A percentile compares a stretch with the other conserved stretches of the same genome.
phyloP scores from a whole-genome alignment of 2,888 invertebrate species.

The Lissonota sp. region DNA sequence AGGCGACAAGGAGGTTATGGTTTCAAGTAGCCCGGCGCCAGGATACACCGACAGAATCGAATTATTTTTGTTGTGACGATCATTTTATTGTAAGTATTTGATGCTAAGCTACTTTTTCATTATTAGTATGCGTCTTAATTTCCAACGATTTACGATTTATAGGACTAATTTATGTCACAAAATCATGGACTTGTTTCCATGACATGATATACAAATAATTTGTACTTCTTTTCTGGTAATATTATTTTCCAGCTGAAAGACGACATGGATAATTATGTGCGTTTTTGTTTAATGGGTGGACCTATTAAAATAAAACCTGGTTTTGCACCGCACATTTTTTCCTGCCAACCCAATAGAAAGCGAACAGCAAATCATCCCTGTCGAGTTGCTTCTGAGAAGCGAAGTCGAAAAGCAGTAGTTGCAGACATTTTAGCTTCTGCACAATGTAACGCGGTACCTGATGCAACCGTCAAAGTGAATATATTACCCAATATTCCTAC shows the following conservation, averaged over 20 bases:
- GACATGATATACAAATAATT: neutral
- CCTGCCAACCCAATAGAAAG: slow-evolving; percentile 21
- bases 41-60: slow-evolving; percentile 3
- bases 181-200: neutral
- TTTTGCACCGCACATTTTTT: slow-evolving; percentile 26
- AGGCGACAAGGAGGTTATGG: no score
- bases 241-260: slow-evolving; percentile 20
- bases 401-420: slow-evolving; percentile 3
- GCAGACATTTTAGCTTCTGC: slow-evolving; percentile 1
- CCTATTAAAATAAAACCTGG: slow-evolving; percentile 14
- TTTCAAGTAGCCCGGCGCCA: neutral
- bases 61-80: slow-evolving; percentile 35
- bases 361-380: slow-evolving; percentile 2
- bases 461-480: neutral
- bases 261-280: slow-evolving; percentile 38
- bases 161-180: neutral
- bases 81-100: slow-evolving; percentile 34
- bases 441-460: neutral
- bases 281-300: slow-evolving; percentile 11
- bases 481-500: neutral
- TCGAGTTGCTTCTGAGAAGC: slow-evolving; percentile 4
- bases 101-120: slow-evolving; percentile 5
- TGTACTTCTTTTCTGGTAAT: neutral
- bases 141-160: neutral
- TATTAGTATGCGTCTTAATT: neutral